Evolutionary conservation across 2,888 invertebrate genomes (phyloP).

Genomic region (Saturnia pavonia): DNA sequence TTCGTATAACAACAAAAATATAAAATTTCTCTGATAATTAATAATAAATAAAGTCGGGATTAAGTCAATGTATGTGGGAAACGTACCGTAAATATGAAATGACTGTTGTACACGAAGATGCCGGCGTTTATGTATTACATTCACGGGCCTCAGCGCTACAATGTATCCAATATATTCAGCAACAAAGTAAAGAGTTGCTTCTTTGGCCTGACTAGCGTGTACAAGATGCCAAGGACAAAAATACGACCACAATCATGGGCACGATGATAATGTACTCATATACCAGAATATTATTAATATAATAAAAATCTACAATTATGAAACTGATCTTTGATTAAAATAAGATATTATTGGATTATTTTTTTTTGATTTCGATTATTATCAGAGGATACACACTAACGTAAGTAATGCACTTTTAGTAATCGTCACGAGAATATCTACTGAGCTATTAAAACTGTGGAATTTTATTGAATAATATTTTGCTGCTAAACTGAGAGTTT

Average conservation of each 20-base stretch:
- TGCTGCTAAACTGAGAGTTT: not conserved
- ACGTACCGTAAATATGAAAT: constrained; percentile 4
- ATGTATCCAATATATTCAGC: constrained; percentile 1
- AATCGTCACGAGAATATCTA: not conserved
- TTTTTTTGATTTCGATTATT: too few species aligned
- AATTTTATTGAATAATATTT: not conserved
- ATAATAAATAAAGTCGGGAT: constrained; percentile 3
- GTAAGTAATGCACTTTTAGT: not conserved
- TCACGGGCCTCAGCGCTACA: not conserved
- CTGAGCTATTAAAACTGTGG: not conserved
- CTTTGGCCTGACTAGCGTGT: constrained; percentile 4
- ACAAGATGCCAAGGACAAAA: not conserved
- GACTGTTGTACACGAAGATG: constrained; percentile 5
- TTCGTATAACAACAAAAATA: not conserved
- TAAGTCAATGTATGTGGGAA: constrained; percentile 9
- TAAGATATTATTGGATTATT: too few species aligned
- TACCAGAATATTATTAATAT: too few species aligned
- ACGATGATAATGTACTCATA: not conserved
- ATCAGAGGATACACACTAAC: too few species aligned
- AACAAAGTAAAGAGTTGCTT: constrained; percentile 10
- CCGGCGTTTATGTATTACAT: constrained; percentile 1
- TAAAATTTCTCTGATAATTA: not conserved
- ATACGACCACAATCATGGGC: not conserved
- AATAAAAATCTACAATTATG: too few species aligned
- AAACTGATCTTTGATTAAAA: too few species aligned